phyloP scores from a whole-genome alignment of 2,797 vertebrate genomes.

The Myotis findleyi region DNA sequence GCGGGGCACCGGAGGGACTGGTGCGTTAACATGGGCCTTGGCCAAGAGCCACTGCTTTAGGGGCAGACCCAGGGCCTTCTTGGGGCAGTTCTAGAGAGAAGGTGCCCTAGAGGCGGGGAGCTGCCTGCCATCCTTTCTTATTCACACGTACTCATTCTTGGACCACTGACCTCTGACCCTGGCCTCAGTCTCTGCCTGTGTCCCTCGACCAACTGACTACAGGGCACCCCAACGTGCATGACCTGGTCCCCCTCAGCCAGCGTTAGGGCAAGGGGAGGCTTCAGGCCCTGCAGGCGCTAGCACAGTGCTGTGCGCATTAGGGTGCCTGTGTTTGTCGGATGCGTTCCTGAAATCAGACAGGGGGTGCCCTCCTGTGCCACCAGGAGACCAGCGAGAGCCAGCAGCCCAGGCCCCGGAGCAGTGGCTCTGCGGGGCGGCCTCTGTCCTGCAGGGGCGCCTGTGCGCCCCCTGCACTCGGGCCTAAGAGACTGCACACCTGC shows the following conservation, averaged over 20 bases:
- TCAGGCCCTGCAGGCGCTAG: neutral
- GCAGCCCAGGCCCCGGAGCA: neutral
- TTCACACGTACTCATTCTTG: neutral
- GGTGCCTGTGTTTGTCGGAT: neutral
- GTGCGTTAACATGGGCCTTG: neutral
- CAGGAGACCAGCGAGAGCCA: too few relatives aligned
- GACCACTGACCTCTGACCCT: neutral
- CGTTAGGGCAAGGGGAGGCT: neutral
- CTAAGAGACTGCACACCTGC: too few relatives aligned
- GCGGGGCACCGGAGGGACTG: too few relatives aligned
- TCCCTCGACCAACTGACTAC: too few relatives aligned
- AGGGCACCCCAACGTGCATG: fast-evolving
- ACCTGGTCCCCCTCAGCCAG: neutral
- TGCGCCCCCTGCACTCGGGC: too few relatives aligned
- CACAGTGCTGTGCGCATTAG: neutral
- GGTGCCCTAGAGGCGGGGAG: neutral
- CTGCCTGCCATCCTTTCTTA: neutral
- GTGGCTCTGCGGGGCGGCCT: too few relatives aligned
- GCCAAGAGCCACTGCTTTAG: neutral
- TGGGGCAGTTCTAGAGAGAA: neutral
- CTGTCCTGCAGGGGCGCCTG: too few relatives aligned
- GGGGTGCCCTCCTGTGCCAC: neutral
- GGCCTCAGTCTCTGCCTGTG: neutral
- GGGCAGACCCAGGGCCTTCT: neutral
- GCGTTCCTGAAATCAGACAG: neutral